These are phyloP conservation scores for Platycheirus albimanus DNA, from an alignment of 2,888 invertebrate species.

Conservation along the genomic window DNA sequence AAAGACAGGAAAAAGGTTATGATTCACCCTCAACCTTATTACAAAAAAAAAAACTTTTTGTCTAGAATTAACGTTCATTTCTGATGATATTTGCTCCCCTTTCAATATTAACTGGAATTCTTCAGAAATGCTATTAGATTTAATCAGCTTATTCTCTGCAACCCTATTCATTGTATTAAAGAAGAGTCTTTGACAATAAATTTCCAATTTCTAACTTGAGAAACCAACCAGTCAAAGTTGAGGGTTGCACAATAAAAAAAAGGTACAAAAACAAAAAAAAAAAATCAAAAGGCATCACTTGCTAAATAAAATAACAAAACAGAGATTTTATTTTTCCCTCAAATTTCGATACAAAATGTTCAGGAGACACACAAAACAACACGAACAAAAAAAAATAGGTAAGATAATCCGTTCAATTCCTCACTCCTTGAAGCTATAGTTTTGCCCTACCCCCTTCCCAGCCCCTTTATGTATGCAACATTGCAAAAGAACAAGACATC, in stretches of 20 bases:
- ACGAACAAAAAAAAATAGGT: slow-evolving; percentile 53
- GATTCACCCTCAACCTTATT: no score
- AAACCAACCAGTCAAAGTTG: slow-evolving; percentile 38
- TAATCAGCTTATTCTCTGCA: slow-evolving; percentile 64
- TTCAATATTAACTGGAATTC: slow-evolving; percentile 54
- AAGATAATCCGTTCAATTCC: slow-evolving; percentile 74
- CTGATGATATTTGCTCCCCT: slow-evolving; percentile 17
- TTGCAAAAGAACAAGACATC: slow-evolving; percentile 59
- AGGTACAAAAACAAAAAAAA: slow-evolving; percentile 7
- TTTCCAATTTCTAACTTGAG: slow-evolving; percentile 59
- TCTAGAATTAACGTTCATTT: slow-evolving; percentile 1
- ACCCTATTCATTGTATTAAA: slow-evolving; percentile 17
- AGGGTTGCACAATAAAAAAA: slow-evolving; percentile 22
- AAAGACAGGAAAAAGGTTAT: no score
- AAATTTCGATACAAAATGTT: slow-evolving; percentile 69
- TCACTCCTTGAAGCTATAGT: slow-evolving; percentile 33
- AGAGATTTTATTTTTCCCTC: slow-evolving; percentile 35
- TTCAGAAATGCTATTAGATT: slow-evolving; percentile 62
- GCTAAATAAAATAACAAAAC: slow-evolving; percentile 58
- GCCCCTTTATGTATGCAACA: slow-evolving; percentile 49
- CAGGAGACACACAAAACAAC: slow-evolving; percentile 14
- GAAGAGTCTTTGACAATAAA: slow-evolving; percentile 47
- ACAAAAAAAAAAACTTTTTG: neutral
- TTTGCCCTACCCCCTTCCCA: no score
- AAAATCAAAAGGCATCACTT: slow-evolving; percentile 55